Base-by-base conservation (phyloP, 2,888 invertebrate species). In the Actias luna region DNA sequence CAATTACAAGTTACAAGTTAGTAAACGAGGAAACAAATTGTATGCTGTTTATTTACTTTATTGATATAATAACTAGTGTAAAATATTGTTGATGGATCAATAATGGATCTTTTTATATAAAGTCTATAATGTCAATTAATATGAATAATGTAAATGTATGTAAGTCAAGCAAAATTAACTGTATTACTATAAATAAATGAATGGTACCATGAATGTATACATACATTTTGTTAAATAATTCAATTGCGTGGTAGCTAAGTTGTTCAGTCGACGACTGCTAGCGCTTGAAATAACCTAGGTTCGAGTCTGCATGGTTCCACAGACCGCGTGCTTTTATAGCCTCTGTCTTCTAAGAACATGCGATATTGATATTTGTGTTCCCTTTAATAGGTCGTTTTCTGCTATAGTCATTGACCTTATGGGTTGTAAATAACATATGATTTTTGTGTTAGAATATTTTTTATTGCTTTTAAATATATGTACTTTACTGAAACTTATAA, bases 331-430 rank as follows among this genome's bases (percentile, higher is more conserved):
- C 70, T 69, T 52, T 36, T 60, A 70, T 73, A 73, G 71, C 63
- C 67, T 67, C 69, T 62, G 69, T 63, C 73, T 73, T 73, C 73
- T 73, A 73, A 73, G 73, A 72, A 67, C 73, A 73, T 73, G 73
- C 73, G 27, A 73, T 31, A 73, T 59, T 55, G 58, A 64, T 33
- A 66, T 66, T 69, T 61, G 50, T 58, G 35, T 66, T 65, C 65
- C 64, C 67, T 59, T 5, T 58, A 57, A 55, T 10, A 62, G 69
- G 63, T 62, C 18, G 46, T 68, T 63, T 50, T 61, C 68, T 69
- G 58, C 64, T 12, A 65, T 70, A 69, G 71, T 31, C 62, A 66
- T 63, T 27, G 25, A 62, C 69, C 63, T 33, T 62, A 68, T 29
- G 66, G 70, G 67, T 64, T 64, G 46, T 58, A 8, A 65, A 64